These are phyloP conservation scores for Anguilla marmorata DNA, from an alignment of 2,797 vertebrate genomes.

Conservation along the genomic window DNA sequence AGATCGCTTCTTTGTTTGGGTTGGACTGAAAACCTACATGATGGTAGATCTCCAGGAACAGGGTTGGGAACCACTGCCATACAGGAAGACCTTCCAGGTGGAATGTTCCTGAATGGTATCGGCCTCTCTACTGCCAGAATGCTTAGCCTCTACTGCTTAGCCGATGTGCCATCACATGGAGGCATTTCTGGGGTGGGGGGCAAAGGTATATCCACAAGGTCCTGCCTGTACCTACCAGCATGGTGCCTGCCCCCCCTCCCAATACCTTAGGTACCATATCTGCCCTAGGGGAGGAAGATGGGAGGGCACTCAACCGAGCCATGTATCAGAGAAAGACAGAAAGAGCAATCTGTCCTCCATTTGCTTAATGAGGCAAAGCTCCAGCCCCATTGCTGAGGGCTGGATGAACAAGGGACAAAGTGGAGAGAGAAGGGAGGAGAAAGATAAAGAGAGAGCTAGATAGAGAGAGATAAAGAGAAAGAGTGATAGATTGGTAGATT, in stretches of 20 bases:
- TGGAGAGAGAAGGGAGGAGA: background rate
- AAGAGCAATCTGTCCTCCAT: background rate
- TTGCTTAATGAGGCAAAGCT: slow-evolving; percentile 21
- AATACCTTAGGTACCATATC: background rate
- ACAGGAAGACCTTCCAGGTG: background rate
- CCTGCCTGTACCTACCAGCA: background rate
- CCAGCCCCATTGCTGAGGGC: slow-evolving; percentile 9
- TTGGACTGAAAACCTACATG: background rate
- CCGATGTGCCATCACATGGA: background rate
- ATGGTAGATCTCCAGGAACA: background rate
- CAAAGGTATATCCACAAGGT: background rate
- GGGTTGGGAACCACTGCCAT: background rate
- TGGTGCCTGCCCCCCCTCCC: background rate
- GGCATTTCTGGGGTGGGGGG: background rate
- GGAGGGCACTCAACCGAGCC: background rate
- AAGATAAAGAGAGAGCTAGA: background rate
- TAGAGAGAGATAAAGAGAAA: background rate
- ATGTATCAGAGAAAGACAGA: background rate
- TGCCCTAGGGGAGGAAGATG: background rate
- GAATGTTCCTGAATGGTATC: slow-evolving; percentile 8
- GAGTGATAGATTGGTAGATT: background rate
- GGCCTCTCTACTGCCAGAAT: background rate
- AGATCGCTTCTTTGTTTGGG: background rate
- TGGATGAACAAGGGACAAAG: background rate
- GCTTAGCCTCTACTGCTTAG: too few relatives aligned